Evolutionary conservation across 2,113 vertebrate species (phyloP).

Genomic region (Elachura formosa): DNA sequence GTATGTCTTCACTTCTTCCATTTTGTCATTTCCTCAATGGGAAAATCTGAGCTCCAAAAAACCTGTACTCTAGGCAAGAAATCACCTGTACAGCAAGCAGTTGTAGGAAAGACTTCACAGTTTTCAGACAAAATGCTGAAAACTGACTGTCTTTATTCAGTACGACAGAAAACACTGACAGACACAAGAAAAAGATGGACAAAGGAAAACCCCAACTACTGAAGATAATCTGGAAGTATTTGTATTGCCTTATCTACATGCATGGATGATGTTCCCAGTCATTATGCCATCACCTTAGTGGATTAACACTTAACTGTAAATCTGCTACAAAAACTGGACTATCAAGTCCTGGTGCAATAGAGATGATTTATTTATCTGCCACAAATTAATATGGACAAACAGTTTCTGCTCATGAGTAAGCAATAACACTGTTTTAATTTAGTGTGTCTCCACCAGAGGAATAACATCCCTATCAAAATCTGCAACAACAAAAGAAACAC

Average conservation of each 20-base stretch:
- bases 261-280: neutral
- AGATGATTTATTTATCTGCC: neutral
- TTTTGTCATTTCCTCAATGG: constrained; percentile 53
- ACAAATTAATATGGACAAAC: neutral
- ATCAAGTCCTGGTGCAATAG: neutral
- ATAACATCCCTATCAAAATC: neutral
- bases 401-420: neutral
- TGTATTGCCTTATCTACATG: neutral
- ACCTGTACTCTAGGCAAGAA: neutral
- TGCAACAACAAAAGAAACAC: accelerated
- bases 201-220: neutral
- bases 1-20: constrained; percentile 30
- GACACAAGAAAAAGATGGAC: neutral
- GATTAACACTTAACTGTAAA: neutral
- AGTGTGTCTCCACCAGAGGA: neutral
- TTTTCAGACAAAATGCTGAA: neutral
- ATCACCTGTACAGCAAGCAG: neutral
- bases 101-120: neutral
- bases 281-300: neutral
- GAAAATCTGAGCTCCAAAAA: constrained; percentile 39
- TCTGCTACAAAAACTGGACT: neutral
- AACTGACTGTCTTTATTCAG: neutral
- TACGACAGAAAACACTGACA: neutral
- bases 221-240: neutral
- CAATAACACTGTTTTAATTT: neutral